Evolutionary conservation across 2,888 invertebrate genomes (phyloP).

Genomic region (Nomada ferruginata): DNA sequence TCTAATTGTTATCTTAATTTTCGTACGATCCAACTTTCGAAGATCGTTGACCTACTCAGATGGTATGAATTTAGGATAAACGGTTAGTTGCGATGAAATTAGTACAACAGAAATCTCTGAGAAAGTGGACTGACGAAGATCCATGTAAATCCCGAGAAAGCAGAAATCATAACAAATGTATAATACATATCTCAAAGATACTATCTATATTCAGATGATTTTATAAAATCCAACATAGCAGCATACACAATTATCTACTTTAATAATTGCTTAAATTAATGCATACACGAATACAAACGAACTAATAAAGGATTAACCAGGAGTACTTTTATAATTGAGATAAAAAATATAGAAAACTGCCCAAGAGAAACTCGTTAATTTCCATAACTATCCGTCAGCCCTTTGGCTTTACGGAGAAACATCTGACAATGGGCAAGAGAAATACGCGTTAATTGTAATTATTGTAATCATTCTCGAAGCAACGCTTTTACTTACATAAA

Average conservation of each 20-base stretch:
- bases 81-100: not conserved
- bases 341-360: not conserved
- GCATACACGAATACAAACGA: too few species aligned
- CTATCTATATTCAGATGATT: too few species aligned
- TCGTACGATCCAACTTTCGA: not conserved
- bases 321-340: not conserved
- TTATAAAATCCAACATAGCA: too few species aligned
- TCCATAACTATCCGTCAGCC: not conserved
- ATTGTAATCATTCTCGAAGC: slow-evolving; percentile 8
- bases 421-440: too few species aligned
- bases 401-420: not conserved
- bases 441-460: slow-evolving; percentile 11
- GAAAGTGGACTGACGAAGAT: not conserved
- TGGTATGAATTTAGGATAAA: not conserved
- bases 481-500: slow-evolving; percentile 89
- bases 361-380: slow-evolving; percentile 3
- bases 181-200: not conserved
- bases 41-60: not conserved
- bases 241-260: too few species aligned
- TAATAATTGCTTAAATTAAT: too few species aligned
- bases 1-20: not conserved
- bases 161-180: not conserved
- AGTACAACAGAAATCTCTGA: not conserved
- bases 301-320: not conserved
- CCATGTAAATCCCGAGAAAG: not conserved